These are phyloP conservation scores for Zeugodacus cucurbitae DNA, from an alignment of 1,140 invertebrate species.

Conservation along the genomic window DNA sequence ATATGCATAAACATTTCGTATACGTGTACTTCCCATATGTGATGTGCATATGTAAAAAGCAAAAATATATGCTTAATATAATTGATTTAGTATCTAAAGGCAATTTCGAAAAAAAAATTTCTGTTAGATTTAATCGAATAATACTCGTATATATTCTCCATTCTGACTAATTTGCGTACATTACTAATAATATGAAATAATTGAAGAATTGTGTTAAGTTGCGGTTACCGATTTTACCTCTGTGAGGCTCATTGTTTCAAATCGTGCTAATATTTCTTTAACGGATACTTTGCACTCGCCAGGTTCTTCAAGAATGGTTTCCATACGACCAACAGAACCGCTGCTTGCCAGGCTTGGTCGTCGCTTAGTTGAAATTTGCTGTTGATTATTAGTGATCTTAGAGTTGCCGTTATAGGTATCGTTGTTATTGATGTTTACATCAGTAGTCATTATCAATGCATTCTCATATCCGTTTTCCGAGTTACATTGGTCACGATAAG, in stretches of 20 bases:
- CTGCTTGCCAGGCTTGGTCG: slow-evolving; percentile 69
- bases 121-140: too few relatives aligned
- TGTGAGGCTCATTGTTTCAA: slow-evolving; percentile 74
- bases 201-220: too few relatives aligned
- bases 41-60: too few relatives aligned
- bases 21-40: too few relatives aligned
- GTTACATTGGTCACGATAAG: not conserved
- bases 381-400: not conserved
- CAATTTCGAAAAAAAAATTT: too few relatives aligned
- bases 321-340: slow-evolving; percentile 75
- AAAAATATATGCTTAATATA: too few relatives aligned
- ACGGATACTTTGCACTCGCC: slow-evolving; percentile 81
- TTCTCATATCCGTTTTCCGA: not conserved
- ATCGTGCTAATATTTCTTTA: slow-evolving; percentile 80
- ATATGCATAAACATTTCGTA: too few relatives aligned
- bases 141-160: too few relatives aligned
- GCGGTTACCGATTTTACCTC: not conserved
- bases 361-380: slow-evolving; percentile 46
- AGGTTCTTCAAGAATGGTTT: slow-evolving; percentile 82
- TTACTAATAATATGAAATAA: too few relatives aligned
- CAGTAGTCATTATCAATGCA: not conserved
- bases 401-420: not conserved
- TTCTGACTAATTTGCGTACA: too few relatives aligned
- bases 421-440: slow-evolving; percentile 37
- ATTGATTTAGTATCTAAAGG: too few relatives aligned